Evolutionary conservation across 2,888 invertebrate species (phyloP).

Genomic region (Trissonchulus sp.): DNA sequence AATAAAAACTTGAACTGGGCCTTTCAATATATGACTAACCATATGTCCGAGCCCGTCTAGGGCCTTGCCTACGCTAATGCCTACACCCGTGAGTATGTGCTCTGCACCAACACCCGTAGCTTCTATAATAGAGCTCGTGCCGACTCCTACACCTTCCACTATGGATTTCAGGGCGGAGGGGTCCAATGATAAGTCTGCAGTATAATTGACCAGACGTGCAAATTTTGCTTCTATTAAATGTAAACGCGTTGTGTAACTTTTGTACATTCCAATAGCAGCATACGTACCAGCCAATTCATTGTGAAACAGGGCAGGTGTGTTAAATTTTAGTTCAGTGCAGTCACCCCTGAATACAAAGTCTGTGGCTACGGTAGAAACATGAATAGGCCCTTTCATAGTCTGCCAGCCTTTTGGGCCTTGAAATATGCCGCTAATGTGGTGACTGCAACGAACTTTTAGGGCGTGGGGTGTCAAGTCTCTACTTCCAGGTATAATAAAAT

Average conservation of each 20-base stretch:
- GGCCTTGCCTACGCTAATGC: not conserved
- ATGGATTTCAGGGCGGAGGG: not conserved
- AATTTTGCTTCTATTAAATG: not conserved
- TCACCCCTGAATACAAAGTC: not conserved
- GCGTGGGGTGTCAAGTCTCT: not conserved
- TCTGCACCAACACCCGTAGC: too few relatives aligned
- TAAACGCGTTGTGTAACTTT: not conserved
- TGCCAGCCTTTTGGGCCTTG: not conserved
- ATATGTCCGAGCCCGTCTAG: not conserved
- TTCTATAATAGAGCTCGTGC: not conserved
- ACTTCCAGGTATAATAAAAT: slow-evolving; percentile 17
- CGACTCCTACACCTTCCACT: not conserved
- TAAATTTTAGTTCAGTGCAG: not conserved
- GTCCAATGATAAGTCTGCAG: not conserved
- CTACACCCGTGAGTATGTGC: not conserved
- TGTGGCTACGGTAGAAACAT: not conserved
- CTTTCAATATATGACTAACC: not conserved
- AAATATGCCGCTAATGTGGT: slow-evolving; percentile 14
- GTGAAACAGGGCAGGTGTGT: not conserved
- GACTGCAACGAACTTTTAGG: slow-evolving; percentile 9
- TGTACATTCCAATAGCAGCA: not conserved
- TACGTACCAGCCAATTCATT: not conserved
- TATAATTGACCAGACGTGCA: not conserved
- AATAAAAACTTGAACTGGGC: not conserved
- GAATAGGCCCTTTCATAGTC: not conserved